Conservation (phyloP, 2,113 vertebrate species). For the Telmatochromis brachygnathus region DNA sequence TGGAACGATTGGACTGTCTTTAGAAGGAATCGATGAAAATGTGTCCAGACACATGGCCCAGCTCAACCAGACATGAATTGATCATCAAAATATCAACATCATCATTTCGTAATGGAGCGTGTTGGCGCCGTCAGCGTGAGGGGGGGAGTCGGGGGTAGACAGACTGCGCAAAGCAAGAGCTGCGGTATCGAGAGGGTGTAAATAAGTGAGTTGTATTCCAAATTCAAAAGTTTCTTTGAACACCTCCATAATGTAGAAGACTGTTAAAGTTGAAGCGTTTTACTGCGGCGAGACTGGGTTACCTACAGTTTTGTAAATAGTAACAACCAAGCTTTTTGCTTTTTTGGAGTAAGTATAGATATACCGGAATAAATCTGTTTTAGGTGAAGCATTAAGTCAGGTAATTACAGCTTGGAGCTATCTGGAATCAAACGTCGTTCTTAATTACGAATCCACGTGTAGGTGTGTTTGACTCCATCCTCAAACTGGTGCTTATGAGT, state of each 20-base stretch:
- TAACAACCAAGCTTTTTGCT: background rate
- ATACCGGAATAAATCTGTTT: background rate
- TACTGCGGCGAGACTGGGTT: background rate
- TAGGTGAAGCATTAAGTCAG: background rate
- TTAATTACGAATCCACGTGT: background rate
- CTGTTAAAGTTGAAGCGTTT: background rate
- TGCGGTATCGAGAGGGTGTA: constrained; percentile 7
- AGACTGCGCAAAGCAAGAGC: constrained; percentile 12
- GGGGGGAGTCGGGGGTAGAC: background rate
- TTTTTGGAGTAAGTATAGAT: background rate
- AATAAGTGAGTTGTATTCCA: constrained; percentile 39
- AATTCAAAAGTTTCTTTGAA: constrained; percentile 20
- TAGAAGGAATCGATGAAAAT: constrained; percentile 68
- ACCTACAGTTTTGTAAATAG: background rate
- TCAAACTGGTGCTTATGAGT: background rate
- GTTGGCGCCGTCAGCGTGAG: constrained; percentile 1
- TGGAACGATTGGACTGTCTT: constrained; percentile 60
- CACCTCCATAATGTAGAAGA: background rate
- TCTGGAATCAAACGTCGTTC: background rate
- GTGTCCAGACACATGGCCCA: constrained; percentile 63
- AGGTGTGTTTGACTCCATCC: background rate
- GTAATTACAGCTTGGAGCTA: background rate
- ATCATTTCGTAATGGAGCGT: constrained; percentile 60
- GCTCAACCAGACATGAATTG: constrained; percentile 68
- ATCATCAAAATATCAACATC: constrained; percentile 73